Percentiles rank a stretch among this genome's conserved stretches.
Conservation (phyloP, 2,797 vertebrate genomes). For the Crenichthys baileyi region DNA sequence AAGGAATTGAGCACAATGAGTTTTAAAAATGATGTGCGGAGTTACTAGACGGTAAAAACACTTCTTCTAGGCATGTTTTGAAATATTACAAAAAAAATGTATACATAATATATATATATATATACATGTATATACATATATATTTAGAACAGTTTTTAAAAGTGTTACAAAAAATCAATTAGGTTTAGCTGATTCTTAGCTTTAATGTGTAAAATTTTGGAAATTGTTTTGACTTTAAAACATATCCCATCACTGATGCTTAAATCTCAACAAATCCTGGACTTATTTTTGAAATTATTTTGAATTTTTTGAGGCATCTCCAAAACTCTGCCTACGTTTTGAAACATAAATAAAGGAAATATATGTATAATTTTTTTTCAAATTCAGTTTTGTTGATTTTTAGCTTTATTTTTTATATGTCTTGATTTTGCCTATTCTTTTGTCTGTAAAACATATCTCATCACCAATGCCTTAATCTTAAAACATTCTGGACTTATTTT, state of each 20-base stretch:
- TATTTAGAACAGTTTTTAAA: background rate
- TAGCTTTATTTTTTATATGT: background rate
- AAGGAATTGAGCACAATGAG: constrained; percentile 36
- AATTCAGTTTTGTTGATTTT: background rate
- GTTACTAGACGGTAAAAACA: background rate
- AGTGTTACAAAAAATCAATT: background rate
- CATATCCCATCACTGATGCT: background rate
- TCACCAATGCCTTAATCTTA: background rate
- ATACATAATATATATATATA: no score
- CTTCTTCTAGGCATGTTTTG: background rate
- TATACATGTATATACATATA: no score
- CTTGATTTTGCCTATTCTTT: background rate
- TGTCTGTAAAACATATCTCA: background rate
- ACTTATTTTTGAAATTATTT: background rate
- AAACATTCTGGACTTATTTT: background rate
- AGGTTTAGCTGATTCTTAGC: background rate
- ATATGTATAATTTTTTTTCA: background rate
- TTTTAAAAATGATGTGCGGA: constrained; percentile 23
- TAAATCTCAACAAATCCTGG: background rate
- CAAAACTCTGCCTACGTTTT: background rate
- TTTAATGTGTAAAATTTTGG: background rate
- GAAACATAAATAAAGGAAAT: background rate
- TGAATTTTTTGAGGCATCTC: background rate
- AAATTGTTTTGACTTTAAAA: background rate
- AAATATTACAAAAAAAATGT: background rate